Base-by-base conservation (phyloP, 2,888 invertebrate genomes). In the Drosophila diplacantha region DNA sequence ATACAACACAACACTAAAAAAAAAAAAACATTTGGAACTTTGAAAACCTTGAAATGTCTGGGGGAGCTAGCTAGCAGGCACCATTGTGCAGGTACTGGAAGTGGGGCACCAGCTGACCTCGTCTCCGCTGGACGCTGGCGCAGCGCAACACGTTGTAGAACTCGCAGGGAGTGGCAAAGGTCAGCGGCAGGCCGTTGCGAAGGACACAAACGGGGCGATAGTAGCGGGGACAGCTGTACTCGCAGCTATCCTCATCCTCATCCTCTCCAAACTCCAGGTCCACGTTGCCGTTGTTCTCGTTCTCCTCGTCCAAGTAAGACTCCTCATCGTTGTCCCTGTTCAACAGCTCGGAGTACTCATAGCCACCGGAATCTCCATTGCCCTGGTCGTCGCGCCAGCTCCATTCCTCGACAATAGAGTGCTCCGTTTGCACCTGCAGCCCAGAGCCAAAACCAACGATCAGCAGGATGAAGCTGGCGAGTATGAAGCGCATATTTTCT, bases 161-260 rank as follows among this genome's bases (percentile, higher is more conserved):
- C 39, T 81, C 83, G 47, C 80, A 80, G 47, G 75, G 73, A 24
- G 80, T 81, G 34, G 72, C 57, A 43, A 55, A 71, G 16, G 81
- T 81, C 14, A 72, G 18, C 31, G 47, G 44, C 14, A 54, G 20
- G 0, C 55, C 69, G 29, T 79, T 51, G 22, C 76, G 72, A 0
- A 56, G 53, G 3, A 55, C 76, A 24, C 81, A 81, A 5, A 81
- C 29, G 6, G 81, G 81, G 0, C 71, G 75, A 61, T 81, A 81
- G n/a, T 73, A 81, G 0, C 81, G 79, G 2, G 81, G 83, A n/a
- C 81, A 81, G 26, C 80, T 74, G 5, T 69, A 65, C 34, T 75
- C 81, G 35, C 80, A 83, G 49, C 54, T 71, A 12, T 26, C 6
- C 37, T 75, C 73, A 3, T 66, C 71, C 22, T 56, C 43, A 6